Evolutionary conservation across 2,113 vertebrate genomes (phyloP).

Genomic region (Canis aureus): DNA sequence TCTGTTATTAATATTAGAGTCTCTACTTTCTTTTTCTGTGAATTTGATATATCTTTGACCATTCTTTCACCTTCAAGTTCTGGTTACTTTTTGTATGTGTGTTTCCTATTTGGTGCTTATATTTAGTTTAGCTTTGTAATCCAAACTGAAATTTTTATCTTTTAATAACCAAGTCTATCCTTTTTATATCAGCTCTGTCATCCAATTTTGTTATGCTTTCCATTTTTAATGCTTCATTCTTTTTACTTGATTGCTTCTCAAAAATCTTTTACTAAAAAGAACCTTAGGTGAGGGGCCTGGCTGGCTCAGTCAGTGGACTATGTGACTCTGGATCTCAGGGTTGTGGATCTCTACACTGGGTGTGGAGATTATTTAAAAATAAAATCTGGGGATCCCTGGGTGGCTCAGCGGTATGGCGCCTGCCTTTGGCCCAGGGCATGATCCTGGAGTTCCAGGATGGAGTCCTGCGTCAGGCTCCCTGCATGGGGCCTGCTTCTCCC

Average conservation of each 20-base stretch:
- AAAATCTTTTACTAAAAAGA: neutral
- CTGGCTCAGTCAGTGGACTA: neutral
- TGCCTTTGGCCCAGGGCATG: no score
- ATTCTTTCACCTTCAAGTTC: neutral
- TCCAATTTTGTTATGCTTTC: neutral
- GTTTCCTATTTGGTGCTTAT: neutral
- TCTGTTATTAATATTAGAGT: neutral
- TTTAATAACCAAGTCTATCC: neutral
- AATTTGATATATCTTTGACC: neutral
- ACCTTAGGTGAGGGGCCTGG: neutral
- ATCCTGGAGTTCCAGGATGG: no score
- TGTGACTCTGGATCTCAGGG: neutral
- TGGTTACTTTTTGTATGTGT: neutral
- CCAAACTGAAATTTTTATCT: neutral
- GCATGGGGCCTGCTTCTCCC: no score
- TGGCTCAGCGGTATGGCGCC: no score
- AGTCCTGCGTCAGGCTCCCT: no score
- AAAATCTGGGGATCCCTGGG: no score
- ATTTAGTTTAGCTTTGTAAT: neutral
- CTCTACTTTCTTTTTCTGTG: neutral
- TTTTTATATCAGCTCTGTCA: neutral
- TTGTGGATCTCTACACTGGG: neutral
- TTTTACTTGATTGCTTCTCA: neutral
- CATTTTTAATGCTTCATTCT: neutral
- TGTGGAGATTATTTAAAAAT: neutral